Base-by-base conservation (phyloP, 2,113 vertebrate genomes). In the Oreochromis niloticus region DNA sequence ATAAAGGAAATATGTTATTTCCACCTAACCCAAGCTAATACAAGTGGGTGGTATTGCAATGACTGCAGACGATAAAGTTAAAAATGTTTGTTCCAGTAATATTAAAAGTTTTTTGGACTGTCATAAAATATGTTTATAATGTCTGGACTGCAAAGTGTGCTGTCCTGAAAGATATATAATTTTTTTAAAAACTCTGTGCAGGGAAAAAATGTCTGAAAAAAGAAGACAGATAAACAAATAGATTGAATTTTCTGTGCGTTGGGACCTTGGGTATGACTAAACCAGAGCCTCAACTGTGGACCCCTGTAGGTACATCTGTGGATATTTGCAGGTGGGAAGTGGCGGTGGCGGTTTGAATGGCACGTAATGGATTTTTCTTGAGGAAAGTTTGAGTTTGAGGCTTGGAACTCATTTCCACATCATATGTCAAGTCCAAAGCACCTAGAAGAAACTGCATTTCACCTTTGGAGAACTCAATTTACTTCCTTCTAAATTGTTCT, bases 291-390 rank as follows among this genome's bases (percentile, higher is more conserved):
- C 41, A 30, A 68, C 66, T 80, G 84, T 32, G 22, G 61, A 16
- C 46, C 24, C 61, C 54, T n/a, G 56, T 27, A n/a, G 71, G 81
- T 81, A 43, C 80, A 83, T 85, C 71, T 78, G 57, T 79, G 59
- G 75, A 86, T 17, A 9, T 81, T 50, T 85, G 48, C 52, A 61
- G 50, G 30, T 34, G 41, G 84, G 52, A 41, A 27, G 50, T 24
- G 2, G 30, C 12, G 61, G 11, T 8, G 34, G 79, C 2, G 39
- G 32, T 43, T 57, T 84, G 63, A 87, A 80, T 81, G 73, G 41
- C 85, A 89, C 82, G 14, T 88, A 32, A 91, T 93, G 80, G 68
- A 68, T 88, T 92, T 92, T 75, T 87, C 88, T 85, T 63, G 32
- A 90, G 88, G 78, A 91, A 87, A 30, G 41, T 75, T 75, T 86